Evolutionary conservation across 1,140 invertebrate genomes (phyloP).

Genomic region (Drosophila nigrodunni): DNA sequence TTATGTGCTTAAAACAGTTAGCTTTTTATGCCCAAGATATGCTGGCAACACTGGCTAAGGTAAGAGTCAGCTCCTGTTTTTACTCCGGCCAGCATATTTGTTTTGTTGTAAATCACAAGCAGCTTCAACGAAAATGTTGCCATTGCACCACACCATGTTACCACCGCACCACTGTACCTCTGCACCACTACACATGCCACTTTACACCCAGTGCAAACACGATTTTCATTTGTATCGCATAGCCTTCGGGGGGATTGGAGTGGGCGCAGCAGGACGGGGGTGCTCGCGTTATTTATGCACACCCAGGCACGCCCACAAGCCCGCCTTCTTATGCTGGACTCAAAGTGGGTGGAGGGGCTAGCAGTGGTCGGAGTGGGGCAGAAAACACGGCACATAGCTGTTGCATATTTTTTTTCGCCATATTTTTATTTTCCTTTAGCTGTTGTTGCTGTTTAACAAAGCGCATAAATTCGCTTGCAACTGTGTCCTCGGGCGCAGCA

Average conservation of each 20-base stretch:
- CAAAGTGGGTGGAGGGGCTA: not conserved
- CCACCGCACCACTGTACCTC: slow-evolving; percentile 24
- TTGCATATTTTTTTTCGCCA: slow-evolving; percentile 50
- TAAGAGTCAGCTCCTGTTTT: slow-evolving; percentile 48
- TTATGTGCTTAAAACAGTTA: too few relatives aligned
- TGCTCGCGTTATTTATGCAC: slow-evolving; percentile 72
- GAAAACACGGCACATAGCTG: slow-evolving; percentile 62
- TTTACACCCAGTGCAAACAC: slow-evolving; percentile 79
- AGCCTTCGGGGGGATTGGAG: not conserved
- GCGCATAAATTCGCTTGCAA: slow-evolving; percentile 83
- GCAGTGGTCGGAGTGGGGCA: not conserved
- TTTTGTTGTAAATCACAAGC: slow-evolving; percentile 82
- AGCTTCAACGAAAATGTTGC: slow-evolving; percentile 74
- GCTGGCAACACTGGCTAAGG: slow-evolving; percentile 35
- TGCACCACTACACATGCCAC: slow-evolving; percentile 75
- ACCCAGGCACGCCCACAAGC: slow-evolving; percentile 58
- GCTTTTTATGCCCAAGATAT: too few relatives aligned
- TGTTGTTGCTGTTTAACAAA: slow-evolving; percentile 81
- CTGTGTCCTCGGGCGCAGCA: slow-evolving; percentile 70
- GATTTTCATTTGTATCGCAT: slow-evolving; percentile 80
- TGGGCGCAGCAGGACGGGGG: not conserved
- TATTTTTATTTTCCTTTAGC: slow-evolving; percentile 66
- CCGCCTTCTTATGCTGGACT: slow-evolving; percentile 42
- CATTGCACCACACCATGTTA: slow-evolving; percentile 3
- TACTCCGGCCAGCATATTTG: slow-evolving; percentile 68